Evolutionary conservation across 2,113 vertebrate species (phyloP), one percentile per base, ranked within the genome.

Genomic region (Rhynchomys soricoides): DNA sequence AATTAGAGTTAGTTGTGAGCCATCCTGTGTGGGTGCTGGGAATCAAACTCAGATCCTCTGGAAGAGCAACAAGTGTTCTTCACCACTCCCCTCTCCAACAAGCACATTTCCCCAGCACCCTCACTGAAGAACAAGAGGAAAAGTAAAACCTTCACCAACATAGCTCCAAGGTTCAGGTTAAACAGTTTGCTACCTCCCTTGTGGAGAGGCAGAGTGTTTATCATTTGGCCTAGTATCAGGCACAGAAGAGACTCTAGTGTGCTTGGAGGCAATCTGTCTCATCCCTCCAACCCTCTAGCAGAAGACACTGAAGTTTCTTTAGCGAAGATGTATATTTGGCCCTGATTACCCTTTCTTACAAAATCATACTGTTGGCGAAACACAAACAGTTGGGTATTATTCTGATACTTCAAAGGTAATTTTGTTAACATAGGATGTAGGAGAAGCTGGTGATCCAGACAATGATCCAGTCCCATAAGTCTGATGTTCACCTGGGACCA

Each of bases 321-420:
- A 81, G 26, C 68, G 37, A 40, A 68, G 45, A 55, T 62, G 19
- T 70, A 8, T 15, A 70, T 12, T 13, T 66, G 11, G 50, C n/a
- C 59, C n/a, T 66, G 55, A 22, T 86, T n/a, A 77, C 2, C 66
- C n/a, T 90, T 78, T 50, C 17, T 62, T 75, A 88, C 15, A 74
- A 95, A 89, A 78, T 95, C 93, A 90, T 7, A 10, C 6, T 75
- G 6, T 88, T 19, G 15, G 26, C 59, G 86, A 59, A 59, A 92
- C 10, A 17, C 24, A 64, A 79, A 75, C 71, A 59, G 37, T 88
- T 85, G 78, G 24, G 86, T 86, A 86, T 17, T 64, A 37, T 12
- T 86, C 73, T 43, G 5, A 22, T 79, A 79, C 45, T 68, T 93
- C 26, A 85, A 95, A 93, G 24, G 34, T 93, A 59, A 86, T 48